Base-by-base conservation (phyloP, 2,888 invertebrate genomes). In the Synergus itoensis region DNA sequence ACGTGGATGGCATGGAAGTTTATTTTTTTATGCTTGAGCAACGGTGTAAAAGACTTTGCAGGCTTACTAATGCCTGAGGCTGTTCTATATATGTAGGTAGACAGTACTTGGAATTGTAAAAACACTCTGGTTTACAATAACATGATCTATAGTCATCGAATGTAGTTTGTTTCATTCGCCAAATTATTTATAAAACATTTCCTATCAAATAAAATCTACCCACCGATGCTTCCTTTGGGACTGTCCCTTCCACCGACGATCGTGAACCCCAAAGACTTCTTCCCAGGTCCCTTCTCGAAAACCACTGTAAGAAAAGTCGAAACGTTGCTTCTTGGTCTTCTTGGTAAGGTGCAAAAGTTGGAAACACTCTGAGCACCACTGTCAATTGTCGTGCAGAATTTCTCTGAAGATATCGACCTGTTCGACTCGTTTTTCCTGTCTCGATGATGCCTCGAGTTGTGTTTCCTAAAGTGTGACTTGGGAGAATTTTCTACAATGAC, bases 191-290 rank as follows among this genome's bases (percentile, higher is more conserved):
- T 36, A 36, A 36, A 36, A n/a, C n/a, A 53, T 53, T 3, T n/a
- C 16, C 0, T 36, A 36, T 36, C 5, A 11, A 67, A 67, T 43
- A 4, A 41, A 45, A 28, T 69, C 16, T 73, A 73, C 73, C n/a
- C 85, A 92, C 92, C 97, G 90, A 97, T 94, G 82, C 96, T 96
- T 79, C 97, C 97, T 90, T 96, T 95, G 2, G 97, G 96, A 53
- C 97, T 97, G 91, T 98, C 97, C 80, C 96, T 94, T 69, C 97
- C 97, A 63, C 97, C 98, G 3, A 97, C 97, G 86, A 98, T 97
- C 14, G 97, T 97, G 91, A 98, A 98, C n/a, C 97, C 97, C 48
- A 97, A 93, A 0, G 96, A 96, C 92, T 97, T 97, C 90, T 96
- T 96, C 2, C 97, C 96, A 11, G 95, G 94, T 1, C 97, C 97